Evolutionary conservation across 37 sponge, comb jelly and placozoan species (phyloP), one percentile per base, ranked within the genome.

Genomic region (Beroe ovata): DNA sequence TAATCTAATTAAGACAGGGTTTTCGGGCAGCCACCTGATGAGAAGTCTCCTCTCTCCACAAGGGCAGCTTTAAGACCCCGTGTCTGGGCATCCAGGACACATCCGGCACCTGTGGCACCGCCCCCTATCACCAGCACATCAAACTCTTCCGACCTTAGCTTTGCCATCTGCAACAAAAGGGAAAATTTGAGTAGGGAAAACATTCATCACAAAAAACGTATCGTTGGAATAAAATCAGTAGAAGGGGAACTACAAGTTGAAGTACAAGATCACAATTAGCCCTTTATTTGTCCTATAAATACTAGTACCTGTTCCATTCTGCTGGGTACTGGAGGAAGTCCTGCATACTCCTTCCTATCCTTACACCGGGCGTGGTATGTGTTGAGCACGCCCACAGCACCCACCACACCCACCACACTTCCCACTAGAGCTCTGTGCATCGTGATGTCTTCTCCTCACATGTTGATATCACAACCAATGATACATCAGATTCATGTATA

Each of bases 41-140:
- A 92, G 88, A 99, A 99, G 91, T 99, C 99, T 59, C 94, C 95
- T 39, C 88, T 92, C 88, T 99, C 99, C 8, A 99, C 96, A 18
- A 96, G 90, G 0, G 99, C 99, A 29, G 94, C 93, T 64, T 84
- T 90, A 26, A 99, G 90, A 8, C 99, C 97, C 93, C 99, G 91
- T 8, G 95, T 92, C 14, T 72, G 90, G 0, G 94, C 91, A 84
- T 99, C 99, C 90, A 99, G 95, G 16, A 97, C 99, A 1, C 96
- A 92, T 16, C 99, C 99, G 63, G 90, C 89, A 8, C 99, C 99
- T 61, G 99, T 96, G 26, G 94, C 96, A 14, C 99, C 99, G 22
- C 99, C 96, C 41, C 99, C 99, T 30, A 99, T 96, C 47, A 99
- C 94, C 29, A 99, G 91, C 36, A 99, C 92, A 90, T 99, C 99